These are phyloP conservation scores for Microplitis deprimator DNA, from an alignment of 2,888 invertebrate genomes.

Conservation along the genomic window DNA sequence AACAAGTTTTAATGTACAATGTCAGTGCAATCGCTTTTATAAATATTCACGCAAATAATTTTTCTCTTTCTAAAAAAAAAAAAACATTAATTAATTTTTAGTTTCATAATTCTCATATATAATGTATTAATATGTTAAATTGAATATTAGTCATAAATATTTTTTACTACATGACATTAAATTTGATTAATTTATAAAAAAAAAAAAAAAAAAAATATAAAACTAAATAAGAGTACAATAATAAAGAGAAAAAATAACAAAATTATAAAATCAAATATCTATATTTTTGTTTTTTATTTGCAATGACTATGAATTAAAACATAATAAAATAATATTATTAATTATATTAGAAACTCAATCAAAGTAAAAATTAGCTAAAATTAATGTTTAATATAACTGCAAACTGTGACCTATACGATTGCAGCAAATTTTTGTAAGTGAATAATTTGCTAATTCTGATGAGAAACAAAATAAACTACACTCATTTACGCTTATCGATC, in stretches of 20 bases:
- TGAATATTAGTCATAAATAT: no score
- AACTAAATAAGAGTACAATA: neutral
- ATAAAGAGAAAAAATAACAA: conserved; percentile 27
- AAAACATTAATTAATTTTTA: no score
- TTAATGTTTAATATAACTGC: conserved; percentile 53
- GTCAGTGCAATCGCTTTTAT: no score
- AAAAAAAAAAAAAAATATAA: neutral
- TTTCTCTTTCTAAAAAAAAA: no score
- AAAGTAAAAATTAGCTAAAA: conserved; percentile 54
- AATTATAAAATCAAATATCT: conserved; percentile 57
- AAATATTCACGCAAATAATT: no score
- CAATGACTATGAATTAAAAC: conserved; percentile 66
- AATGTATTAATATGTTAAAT: no score
- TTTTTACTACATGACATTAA: neutral
- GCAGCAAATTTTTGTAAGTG: conserved; percentile 50
- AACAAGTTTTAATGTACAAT: no score
- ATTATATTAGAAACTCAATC: conserved; percentile 47
- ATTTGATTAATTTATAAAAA: neutral
- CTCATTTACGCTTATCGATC: no score
- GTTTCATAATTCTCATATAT: no score
- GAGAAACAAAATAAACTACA: no score
- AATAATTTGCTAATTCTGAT: no score
- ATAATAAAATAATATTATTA: conserved; percentile 65
- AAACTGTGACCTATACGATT: conserved; percentile 52
- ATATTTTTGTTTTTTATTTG: conserved; percentile 65